Evolutionary conservation across 2,113 vertebrate genomes (phyloP).

Genomic region (Machaerirhynchus nigripectus): DNA sequence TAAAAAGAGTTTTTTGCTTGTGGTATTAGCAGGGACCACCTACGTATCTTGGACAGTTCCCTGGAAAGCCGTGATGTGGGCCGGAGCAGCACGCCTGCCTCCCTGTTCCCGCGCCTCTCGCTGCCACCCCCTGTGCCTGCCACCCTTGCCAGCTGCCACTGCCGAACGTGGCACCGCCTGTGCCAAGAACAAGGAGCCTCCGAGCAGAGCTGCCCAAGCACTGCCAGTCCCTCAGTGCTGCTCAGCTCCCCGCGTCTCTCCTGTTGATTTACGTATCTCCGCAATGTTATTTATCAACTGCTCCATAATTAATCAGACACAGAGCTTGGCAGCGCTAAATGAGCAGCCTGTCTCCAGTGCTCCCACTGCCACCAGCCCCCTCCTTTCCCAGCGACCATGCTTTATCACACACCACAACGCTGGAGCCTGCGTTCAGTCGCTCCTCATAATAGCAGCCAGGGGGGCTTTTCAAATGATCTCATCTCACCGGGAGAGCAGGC

Average conservation of each 20-base stretch:
- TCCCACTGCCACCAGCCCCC: not conserved
- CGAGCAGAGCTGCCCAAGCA: not conserved
- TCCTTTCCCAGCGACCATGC: not conserved
- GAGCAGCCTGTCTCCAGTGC: constrained; percentile 65
- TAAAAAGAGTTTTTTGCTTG: not conserved
- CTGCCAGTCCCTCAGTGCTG: constrained; percentile 41
- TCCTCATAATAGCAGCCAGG: constrained; percentile 48
- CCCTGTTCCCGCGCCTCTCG: not conserved
- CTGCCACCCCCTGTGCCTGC: not conserved
- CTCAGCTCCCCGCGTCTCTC: constrained; percentile 55
- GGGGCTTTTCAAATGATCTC: constrained; percentile 69
- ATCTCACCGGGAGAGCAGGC: constrained; percentile 47
- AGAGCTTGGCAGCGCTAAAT: constrained; percentile 65
- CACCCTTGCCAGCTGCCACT: constrained; percentile 2
- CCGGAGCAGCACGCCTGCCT: not conserved
- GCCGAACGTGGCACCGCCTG: not conserved
- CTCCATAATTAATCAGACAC: constrained; percentile 76
- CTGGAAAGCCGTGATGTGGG: not conserved
- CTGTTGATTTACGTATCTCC: constrained; percentile 70
- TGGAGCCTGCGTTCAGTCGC: not conserved
- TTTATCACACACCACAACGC: not conserved
- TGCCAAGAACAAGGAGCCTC: constrained; percentile 20
- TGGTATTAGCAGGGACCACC: not conserved
- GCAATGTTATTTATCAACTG: constrained; percentile 72
- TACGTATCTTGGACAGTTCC: not conserved